phyloP scores from a whole-genome alignment of 23 tunicate species.

The Diplosoma virens region DNA sequence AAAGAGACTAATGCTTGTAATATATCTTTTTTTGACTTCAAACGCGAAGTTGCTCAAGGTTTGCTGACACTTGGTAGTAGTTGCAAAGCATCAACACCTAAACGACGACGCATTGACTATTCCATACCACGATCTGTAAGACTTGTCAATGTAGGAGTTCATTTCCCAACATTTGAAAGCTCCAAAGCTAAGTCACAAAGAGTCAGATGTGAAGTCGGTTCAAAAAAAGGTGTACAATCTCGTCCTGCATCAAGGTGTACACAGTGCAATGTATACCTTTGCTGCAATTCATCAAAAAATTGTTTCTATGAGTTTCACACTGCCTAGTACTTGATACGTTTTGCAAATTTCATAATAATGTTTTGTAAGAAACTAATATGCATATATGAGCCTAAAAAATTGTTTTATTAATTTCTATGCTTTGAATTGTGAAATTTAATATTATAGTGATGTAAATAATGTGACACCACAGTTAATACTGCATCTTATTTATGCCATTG shows the following conservation, averaged over 20 bases:
- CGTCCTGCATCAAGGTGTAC: not conserved
- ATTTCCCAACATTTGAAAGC: not conserved
- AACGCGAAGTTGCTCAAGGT: slow-evolving; percentile 4
- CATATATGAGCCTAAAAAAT: too few species aligned
- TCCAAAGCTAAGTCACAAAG: too few species aligned
- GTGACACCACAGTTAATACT: too few species aligned
- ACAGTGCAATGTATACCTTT: slow-evolving; percentile 10
- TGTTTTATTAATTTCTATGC: too few species aligned
- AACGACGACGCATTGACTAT: not conserved
- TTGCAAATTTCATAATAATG: too few species aligned
- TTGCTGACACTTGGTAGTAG: slow-evolving; percentile 24
- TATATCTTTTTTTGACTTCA: not conserved
- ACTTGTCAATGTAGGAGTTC: not conserved
- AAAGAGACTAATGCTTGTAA: not conserved
- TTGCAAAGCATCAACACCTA: not conserved
- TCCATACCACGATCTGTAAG: not conserved
- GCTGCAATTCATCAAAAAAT: slow-evolving; percentile 6
- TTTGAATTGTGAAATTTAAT: too few species aligned
- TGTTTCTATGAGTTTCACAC: too few species aligned
- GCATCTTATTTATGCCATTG: too few species aligned
- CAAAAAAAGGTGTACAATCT: slow-evolving; percentile 1
- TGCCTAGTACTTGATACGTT: too few species aligned
- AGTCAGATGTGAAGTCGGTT: slow-evolving; percentile 26
- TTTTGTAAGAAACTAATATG: too few species aligned
- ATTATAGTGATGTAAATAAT: too few species aligned